Conservation (phyloP, 2,888 invertebrate genomes). For the Pterobdella sp. region DNA sequence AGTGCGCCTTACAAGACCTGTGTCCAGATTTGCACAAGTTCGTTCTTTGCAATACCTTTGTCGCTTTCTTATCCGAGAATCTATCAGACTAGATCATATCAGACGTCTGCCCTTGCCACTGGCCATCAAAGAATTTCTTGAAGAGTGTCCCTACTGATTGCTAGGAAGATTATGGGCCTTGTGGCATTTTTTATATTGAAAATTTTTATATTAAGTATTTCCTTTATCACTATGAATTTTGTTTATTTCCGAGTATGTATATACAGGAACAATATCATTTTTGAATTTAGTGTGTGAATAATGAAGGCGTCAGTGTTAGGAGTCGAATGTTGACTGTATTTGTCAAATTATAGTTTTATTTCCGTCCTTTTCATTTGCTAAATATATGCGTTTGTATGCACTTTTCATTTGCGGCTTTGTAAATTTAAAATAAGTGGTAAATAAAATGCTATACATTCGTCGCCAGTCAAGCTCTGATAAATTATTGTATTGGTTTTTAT, state of each 20-base stretch:
- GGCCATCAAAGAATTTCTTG: conserved; percentile 50
- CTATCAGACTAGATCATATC: conserved; percentile 63
- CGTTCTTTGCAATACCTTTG: conserved; percentile 66
- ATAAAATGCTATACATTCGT: too few relatives aligned
- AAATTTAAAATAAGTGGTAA: not conserved
- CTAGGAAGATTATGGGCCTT: too few relatives aligned
- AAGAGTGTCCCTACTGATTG: conserved; percentile 49
- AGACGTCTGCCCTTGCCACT: conserved; percentile 63
- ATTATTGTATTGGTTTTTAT: too few relatives aligned
- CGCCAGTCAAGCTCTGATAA: too few relatives aligned
- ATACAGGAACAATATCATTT: too few relatives aligned
- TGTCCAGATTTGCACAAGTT: conserved; percentile 65
- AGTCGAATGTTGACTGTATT: not conserved
- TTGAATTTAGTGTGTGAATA: not conserved
- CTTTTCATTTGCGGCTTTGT: not conserved
- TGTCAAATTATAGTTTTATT: not conserved
- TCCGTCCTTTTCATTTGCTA: conserved; percentile 1
- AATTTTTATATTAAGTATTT: too few relatives aligned
- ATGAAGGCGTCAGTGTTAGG: not conserved
- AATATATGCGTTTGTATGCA: not conserved
- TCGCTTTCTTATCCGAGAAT: conserved; percentile 65
- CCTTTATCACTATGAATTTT: too few relatives aligned
- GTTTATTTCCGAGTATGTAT: too few relatives aligned
- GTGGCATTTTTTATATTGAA: too few relatives aligned
- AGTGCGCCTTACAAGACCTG: conserved; percentile 65